Conservation (phyloP, 1,140 invertebrate genomes). For the Dysdera silvatica region DNA sequence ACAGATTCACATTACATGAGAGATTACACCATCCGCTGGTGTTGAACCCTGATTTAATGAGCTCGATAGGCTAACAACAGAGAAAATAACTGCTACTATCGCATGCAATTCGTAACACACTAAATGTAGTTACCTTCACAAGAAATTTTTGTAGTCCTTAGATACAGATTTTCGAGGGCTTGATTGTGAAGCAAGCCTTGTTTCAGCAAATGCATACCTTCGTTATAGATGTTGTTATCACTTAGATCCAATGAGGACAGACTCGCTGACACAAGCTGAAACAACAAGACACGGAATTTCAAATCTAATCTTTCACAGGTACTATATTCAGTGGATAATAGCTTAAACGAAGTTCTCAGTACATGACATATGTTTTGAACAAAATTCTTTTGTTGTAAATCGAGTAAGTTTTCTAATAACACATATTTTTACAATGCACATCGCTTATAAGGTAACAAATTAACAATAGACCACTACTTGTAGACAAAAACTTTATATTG, state of each 20-base stretch:
- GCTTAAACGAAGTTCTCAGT: neutral
- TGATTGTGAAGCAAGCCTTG: slow-evolving; percentile 23
- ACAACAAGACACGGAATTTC: neutral
- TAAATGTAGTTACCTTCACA: slow-evolving; percentile 50
- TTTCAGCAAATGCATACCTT: slow-evolving; percentile 57
- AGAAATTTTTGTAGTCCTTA: slow-evolving; percentile 59
- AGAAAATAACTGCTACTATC: neutral
- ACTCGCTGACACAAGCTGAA: slow-evolving; percentile 9
- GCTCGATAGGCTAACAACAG: no score
- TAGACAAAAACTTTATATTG: no score
- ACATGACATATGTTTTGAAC: slow-evolving; percentile 21
- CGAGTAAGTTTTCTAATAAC: neutral
- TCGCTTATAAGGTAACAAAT: no score
- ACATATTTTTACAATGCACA: no score
- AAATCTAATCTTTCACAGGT: neutral
- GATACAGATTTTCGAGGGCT: slow-evolving; percentile 52
- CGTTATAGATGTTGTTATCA: slow-evolving; percentile 53
- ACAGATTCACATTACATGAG: no score
- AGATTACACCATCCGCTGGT: no score
- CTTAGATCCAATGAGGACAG: slow-evolving; percentile 12
- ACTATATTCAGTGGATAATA: neutral
- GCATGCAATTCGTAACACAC: neutral
- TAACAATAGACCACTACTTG: no score
- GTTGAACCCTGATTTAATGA: no score
- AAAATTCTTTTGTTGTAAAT: slow-evolving; percentile 15